phyloP scores from a whole-genome alignment of 2,797 vertebrate species.

The Chelonia mydas region DNA sequence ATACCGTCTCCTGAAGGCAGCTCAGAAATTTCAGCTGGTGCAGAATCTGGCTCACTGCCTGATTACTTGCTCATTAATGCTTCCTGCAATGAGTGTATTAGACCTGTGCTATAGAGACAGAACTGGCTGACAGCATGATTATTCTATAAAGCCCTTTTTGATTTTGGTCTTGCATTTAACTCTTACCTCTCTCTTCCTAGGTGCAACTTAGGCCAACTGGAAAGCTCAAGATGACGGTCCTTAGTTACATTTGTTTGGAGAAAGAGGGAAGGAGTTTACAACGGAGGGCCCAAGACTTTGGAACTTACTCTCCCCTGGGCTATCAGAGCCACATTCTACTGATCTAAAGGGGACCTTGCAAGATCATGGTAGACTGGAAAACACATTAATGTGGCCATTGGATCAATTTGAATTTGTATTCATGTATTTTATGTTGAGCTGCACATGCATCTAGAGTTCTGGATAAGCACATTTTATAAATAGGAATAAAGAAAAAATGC shows the following conservation, averaged over 20 bases:
- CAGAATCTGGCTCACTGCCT: no score
- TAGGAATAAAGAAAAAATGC: background rate
- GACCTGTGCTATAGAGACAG: no score
- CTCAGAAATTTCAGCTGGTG: no score
- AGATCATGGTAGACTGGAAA: background rate
- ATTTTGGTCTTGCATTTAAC: no score
- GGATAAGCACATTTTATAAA: background rate
- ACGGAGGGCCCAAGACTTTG: background rate
- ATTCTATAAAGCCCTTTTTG: no score
- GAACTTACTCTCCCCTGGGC: no score
- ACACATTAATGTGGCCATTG: background rate
- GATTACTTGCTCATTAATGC: no score
- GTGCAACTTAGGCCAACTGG: background rate
- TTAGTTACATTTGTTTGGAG: background rate
- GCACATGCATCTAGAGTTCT: background rate
- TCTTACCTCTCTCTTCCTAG: accelerated
- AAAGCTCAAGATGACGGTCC: background rate
- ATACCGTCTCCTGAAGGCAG: no score
- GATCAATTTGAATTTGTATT: background rate
- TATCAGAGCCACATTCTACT: no score
- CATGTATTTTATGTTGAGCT: background rate
- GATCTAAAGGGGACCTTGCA: no score
- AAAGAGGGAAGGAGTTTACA: background rate
- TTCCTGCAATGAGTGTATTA: no score
- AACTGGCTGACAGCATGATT: no score